These are phyloP conservation scores for Rhopalosiphum maidis DNA, from an alignment of 1,140 invertebrate genomes.

Conservation along the genomic window DNA sequence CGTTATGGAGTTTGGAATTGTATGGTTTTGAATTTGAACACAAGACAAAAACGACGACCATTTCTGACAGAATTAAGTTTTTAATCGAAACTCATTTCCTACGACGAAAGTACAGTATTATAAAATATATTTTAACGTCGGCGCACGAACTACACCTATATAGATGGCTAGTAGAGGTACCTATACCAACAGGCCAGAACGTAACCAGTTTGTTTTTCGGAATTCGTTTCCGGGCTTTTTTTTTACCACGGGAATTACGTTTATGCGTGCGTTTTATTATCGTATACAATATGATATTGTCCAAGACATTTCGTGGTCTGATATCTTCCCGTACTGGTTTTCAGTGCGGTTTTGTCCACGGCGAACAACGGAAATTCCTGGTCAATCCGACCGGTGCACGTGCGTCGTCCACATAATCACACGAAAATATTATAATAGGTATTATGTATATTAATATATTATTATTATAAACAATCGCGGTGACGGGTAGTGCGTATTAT, in stretches of 20 bases:
- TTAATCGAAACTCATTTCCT: constrained; percentile 8
- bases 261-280: neutral
- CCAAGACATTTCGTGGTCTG: neutral
- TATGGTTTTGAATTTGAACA: neutral
- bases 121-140: neutral
- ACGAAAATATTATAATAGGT: neutral
- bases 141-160: neutral
- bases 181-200: neutral
- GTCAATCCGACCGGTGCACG: neutral
- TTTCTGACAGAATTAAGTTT: neutral
- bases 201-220: neutral
- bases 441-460: neutral
- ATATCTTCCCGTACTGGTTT: neutral
- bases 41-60: neutral
- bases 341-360: neutral
- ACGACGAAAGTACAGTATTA: neutral
- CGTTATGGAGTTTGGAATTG: neutral
- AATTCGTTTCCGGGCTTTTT: constrained; percentile 3
- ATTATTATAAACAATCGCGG: neutral
- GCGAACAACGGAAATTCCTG: neutral
- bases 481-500: neutral
- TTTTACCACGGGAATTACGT: neutral
- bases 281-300: neutral
- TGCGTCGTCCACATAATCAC: neutral
- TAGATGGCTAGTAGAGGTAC: neutral